phyloP scores from a whole-genome alignment of 2,113 vertebrate species.

The Periophthalmus modestus region DNA sequence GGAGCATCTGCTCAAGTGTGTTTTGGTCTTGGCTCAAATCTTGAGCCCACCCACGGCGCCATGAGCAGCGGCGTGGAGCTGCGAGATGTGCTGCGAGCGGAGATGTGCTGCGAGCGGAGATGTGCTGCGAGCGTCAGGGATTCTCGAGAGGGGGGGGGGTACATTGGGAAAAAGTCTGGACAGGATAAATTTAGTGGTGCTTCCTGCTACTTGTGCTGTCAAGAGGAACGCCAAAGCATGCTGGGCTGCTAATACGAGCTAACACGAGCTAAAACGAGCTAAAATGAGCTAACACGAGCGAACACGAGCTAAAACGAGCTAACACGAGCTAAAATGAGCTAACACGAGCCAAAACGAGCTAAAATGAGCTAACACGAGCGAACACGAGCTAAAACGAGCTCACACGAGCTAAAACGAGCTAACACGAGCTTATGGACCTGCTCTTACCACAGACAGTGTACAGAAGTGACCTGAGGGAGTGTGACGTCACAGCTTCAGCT shows the following conservation, averaged over 20 bases:
- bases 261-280: no score
- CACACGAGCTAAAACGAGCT: no score
- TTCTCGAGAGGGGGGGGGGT: not conserved
- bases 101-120: constrained; percentile 48
- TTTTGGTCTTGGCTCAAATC: constrained; percentile 38
- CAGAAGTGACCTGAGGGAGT: no score
- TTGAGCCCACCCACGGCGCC: constrained; percentile 44
- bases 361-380: not conserved
- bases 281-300: not conserved
- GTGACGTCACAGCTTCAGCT: no score
- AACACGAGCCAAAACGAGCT: no score
- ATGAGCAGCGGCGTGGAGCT: constrained; percentile 26
- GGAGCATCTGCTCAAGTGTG: not conserved
- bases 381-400: no score
- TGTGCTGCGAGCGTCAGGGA: constrained; percentile 55
- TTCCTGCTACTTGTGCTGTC: constrained; percentile 40
- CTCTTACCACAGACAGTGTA: no score
- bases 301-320: no score
- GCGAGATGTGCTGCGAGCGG: constrained; percentile 44
- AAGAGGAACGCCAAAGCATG: constrained; percentile 35
- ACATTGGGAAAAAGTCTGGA: constrained; percentile 35
- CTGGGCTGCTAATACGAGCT: constrained; percentile 26
- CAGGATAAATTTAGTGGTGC: constrained; percentile 46
- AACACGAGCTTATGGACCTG: no score
- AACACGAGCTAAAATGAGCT: constrained; percentile 8